Percentiles rank a stretch among this genome's conserved stretches.
Conservation (phyloP, 1,140 invertebrate genomes). For the Watersipora subatra region DNA sequence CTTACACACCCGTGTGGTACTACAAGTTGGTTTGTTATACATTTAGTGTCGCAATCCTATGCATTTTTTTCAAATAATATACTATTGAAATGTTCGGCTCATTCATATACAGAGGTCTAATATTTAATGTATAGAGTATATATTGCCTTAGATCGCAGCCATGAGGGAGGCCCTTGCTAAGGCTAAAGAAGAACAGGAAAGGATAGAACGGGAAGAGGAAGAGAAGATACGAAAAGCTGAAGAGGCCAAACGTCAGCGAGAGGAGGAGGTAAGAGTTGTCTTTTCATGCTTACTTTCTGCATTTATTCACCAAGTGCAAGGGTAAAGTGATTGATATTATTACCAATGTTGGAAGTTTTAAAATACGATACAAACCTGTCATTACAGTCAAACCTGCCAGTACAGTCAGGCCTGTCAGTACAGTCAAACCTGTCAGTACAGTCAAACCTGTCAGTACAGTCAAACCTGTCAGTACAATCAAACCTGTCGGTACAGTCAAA, state of each 20-base stretch:
- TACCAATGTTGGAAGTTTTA: too few species aligned
- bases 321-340: too few species aligned
- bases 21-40: background rate
- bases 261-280: conserved; percentile 24
- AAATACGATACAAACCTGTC: too few species aligned
- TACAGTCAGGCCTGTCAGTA: too few species aligned
- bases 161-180: conserved; percentile 49
- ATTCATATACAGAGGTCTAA: background rate
- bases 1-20: background rate
- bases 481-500: too few species aligned
- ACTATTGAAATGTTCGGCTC: too few species aligned
- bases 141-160: conserved; percentile 13
- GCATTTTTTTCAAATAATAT: background rate
- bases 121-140: background rate
- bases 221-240: conserved; percentile 17
- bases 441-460: too few species aligned
- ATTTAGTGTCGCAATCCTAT: background rate
- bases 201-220: conserved; percentile 26
- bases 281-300: conserved; percentile 10
- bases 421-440: too few species aligned
- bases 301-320: conserved; percentile 13
- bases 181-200: conserved; percentile 68
- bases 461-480: too few species aligned
- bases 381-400: too few species aligned
- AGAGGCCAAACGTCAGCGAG: conserved; percentile 18